Evolutionary conservation across 2,888 invertebrate species (phyloP).

Genomic region (Copidosoma aretas): DNA sequence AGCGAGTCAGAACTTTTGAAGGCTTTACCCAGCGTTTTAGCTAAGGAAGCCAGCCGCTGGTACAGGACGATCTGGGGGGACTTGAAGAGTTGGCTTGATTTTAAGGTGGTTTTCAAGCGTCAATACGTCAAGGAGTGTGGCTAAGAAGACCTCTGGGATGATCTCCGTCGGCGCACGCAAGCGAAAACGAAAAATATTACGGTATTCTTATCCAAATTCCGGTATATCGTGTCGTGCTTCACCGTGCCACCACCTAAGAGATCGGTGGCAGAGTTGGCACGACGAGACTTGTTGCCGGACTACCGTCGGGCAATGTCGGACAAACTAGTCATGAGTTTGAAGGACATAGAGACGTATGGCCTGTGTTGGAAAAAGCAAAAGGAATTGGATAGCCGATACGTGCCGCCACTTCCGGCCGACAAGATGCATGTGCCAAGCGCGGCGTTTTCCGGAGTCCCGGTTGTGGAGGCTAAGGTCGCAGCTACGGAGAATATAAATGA

Average conservation of each 20-base stretch:
- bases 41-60: neutral
- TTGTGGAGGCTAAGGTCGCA: too few species aligned
- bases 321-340: too few species aligned
- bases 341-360: neutral
- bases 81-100: neutral
- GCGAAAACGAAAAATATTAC: neutral
- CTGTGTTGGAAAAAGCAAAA: neutral
- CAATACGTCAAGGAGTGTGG: neutral
- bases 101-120: neutral
- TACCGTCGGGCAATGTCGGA: neutral
- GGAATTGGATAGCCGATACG: too few species aligned
- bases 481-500: too few species aligned
- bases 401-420: too few species aligned
- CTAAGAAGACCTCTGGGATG: neutral
- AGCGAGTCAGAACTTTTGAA: neutral
- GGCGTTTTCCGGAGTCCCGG: too few species aligned
- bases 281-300: neutral
- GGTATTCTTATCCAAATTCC: neutral
- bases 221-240: neutral
- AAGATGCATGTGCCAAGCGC: too few species aligned
- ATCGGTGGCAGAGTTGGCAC: neutral
- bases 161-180: neutral
- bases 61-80: neutral
- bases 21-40: neutral
- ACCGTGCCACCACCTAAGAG: neutral